Percentiles rank a stretch among this genome's conserved stretches.
Evolutionary conservation across 2,113 vertebrate genomes (phyloP).

Genomic region (Prietella phreatophila): DNA sequence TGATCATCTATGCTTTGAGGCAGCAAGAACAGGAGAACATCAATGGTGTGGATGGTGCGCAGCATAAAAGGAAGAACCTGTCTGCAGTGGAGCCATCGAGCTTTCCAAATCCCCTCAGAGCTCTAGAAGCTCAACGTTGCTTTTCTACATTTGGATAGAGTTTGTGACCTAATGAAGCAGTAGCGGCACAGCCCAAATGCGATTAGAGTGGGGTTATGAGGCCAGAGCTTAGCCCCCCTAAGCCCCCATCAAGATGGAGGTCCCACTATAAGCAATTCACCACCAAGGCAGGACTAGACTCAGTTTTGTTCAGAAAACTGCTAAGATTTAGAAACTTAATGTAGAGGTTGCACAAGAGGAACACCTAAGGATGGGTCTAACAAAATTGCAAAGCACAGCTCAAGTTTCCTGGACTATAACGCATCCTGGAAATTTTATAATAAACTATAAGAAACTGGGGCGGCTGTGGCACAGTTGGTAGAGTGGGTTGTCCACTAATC

Average conservation of each 20-base stretch:
- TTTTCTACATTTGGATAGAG: slow-evolving; percentile 51
- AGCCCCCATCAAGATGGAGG: slow-evolving; percentile 21
- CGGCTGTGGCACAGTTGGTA: too few relatives aligned
- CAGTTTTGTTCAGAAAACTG: not conserved
- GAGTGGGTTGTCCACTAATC: too few relatives aligned
- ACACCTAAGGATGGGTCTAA: slow-evolving; percentile 1
- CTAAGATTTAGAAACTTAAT: not conserved
- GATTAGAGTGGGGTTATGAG: slow-evolving; percentile 58
- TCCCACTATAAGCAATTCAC: not conserved
- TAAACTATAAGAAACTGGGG: too few relatives aligned
- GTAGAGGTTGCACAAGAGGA: slow-evolving; percentile 10
- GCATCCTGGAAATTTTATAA: not conserved
- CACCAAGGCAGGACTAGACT: slow-evolving; percentile 19
- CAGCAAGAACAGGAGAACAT: slow-evolving; percentile 1
- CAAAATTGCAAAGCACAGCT: slow-evolving; percentile 12
- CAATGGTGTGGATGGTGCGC: not conserved
- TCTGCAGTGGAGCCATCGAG: slow-evolving; percentile 24
- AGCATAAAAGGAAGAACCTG: slow-evolving; percentile 36
- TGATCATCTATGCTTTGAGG: not conserved
- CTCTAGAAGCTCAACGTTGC: slow-evolving; percentile 45
- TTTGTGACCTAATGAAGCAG: slow-evolving; percentile 57
- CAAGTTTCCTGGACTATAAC: not conserved
- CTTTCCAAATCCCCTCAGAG: slow-evolving; percentile 42
- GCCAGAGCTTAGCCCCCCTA: slow-evolving; percentile 30
- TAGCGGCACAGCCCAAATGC: slow-evolving; percentile 45